Percentiles rank a stretch among this genome's conserved stretches.
Evolutionary conservation across 2,113 vertebrate species (phyloP).

Genomic region (Ploceus nigricollis): DNA sequence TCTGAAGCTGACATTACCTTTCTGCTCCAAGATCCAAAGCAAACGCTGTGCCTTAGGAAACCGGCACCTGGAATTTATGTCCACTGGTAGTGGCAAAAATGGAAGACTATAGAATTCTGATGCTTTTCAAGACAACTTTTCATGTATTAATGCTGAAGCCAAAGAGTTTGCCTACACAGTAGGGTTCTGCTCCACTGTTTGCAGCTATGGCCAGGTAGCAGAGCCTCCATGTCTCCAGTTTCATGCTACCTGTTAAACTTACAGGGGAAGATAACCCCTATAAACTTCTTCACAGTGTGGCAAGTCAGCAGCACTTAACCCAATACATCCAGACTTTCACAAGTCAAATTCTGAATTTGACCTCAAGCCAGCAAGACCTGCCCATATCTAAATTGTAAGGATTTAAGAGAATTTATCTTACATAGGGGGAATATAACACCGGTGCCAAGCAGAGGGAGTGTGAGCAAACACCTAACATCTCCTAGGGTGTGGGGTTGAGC

Average conservation of each 20-base stretch:
- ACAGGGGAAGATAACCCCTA: background rate
- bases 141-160: background rate
- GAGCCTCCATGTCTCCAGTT: background rate
- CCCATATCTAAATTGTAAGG: background rate
- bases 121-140: background rate
- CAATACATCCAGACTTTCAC: background rate
- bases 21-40: background rate
- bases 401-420: background rate
- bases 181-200: background rate
- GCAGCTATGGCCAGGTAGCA: background rate
- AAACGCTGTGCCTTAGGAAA: background rate
- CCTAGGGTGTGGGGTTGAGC: background rate
- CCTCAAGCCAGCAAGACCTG: background rate
- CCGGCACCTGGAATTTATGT: background rate
- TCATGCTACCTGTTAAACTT: background rate
- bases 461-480: background rate
- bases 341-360: background rate
- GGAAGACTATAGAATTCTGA: background rate
- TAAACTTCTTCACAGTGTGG: background rate
- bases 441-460: background rate
- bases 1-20: background rate
- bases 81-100: background rate
- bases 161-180: background rate
- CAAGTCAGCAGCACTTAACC: background rate
- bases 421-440: background rate